Percentiles rank a stretch among this genome's conserved stretches.
phyloP scores from a whole-genome alignment of 2,113 vertebrate genomes.

The Epinephelus moara region DNA sequence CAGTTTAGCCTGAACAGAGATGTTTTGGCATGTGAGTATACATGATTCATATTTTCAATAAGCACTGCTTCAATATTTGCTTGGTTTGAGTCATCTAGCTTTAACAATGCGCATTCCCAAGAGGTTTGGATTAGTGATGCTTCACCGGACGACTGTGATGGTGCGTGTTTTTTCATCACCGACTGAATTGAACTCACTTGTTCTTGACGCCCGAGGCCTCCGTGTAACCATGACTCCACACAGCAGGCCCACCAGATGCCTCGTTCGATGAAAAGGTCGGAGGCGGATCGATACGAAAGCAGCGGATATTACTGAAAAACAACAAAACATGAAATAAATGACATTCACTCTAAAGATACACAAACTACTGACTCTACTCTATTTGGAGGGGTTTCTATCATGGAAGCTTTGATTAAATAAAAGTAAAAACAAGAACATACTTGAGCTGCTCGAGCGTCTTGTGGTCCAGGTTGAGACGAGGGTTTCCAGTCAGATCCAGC shows the following conservation, averaged over 20 bases:
- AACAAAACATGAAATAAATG: constrained; percentile 32
- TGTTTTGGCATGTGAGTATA: not conserved
- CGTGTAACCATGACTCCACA: constrained; percentile 98
- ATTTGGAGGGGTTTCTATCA: not conserved
- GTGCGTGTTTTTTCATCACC: constrained; percentile 30
- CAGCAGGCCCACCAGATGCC: constrained; percentile 90
- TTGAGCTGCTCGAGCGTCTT: constrained; percentile 97
- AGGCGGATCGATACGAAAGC: constrained; percentile 96
- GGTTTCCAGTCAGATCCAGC: constrained; percentile 97
- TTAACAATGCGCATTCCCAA: constrained; percentile 13
- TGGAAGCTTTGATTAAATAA: not conserved
- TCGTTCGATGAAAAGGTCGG: constrained; percentile 88
- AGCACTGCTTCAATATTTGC: constrained; percentile 14
- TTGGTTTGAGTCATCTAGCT: constrained; percentile 40
- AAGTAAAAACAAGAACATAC: constrained; percentile 73
- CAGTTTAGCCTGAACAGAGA: constrained; percentile 1
- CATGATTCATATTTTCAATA: constrained; percentile 35
- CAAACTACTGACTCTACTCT: not conserved
- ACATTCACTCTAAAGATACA: constrained; percentile 8
- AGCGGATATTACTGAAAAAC: constrained; percentile 94
- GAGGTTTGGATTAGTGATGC: constrained; percentile 40
- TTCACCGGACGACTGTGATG: constrained; percentile 12
- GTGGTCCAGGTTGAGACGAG: constrained; percentile 93
- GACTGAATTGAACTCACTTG: constrained; percentile 87
- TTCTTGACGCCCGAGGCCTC: constrained; percentile 97